Percentiles rank a stretch among this genome's conserved stretches.
Conservation (phyloP, 2,113 vertebrate genomes). For the Salminus brasiliensis region DNA sequence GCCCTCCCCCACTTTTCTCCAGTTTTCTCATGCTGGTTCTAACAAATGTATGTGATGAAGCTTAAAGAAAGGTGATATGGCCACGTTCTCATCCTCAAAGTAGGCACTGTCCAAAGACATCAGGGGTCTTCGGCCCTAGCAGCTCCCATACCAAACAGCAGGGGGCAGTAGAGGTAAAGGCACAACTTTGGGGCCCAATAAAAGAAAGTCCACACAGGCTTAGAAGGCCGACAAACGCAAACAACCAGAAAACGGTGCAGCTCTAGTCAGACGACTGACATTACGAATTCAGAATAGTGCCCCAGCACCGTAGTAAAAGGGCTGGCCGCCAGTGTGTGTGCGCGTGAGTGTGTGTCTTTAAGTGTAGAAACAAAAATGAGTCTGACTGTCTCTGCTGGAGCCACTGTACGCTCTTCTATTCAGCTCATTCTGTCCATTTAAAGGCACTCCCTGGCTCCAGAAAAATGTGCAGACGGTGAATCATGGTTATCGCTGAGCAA, state of each 20-base stretch:
- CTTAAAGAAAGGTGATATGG: neutral
- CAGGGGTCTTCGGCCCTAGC: slow-evolving; percentile 1
- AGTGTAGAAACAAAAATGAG: neutral
- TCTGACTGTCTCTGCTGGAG: neutral
- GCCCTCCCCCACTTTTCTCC: neutral
- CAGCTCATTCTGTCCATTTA: neutral
- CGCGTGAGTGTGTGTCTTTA: too few relatives aligned
- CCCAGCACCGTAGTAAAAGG: slow-evolving; percentile 31
- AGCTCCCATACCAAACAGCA: slow-evolving; percentile 56
- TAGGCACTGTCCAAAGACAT: neutral
- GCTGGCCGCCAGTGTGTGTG: neutral
- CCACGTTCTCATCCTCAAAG: neutral
- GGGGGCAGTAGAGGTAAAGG: slow-evolving; percentile 61
- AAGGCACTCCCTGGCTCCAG: slow-evolving; percentile 23
- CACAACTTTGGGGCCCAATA: neutral
- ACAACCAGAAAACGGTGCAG: neutral
- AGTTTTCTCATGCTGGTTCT: neutral
- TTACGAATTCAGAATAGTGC: slow-evolving; percentile 5
- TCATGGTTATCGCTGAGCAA: slow-evolving; percentile 51
- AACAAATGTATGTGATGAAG: neutral
- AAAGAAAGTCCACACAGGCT: neutral
- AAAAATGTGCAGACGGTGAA: slow-evolving; percentile 48
- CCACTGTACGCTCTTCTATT: neutral
- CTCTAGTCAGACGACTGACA: neutral
- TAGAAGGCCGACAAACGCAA: neutral